A percentile compares a stretch with the other conserved stretches of the same genome.
Conservation (phyloP, 2,797 vertebrate species). For the Poeciliopsis gracilis region DNA sequence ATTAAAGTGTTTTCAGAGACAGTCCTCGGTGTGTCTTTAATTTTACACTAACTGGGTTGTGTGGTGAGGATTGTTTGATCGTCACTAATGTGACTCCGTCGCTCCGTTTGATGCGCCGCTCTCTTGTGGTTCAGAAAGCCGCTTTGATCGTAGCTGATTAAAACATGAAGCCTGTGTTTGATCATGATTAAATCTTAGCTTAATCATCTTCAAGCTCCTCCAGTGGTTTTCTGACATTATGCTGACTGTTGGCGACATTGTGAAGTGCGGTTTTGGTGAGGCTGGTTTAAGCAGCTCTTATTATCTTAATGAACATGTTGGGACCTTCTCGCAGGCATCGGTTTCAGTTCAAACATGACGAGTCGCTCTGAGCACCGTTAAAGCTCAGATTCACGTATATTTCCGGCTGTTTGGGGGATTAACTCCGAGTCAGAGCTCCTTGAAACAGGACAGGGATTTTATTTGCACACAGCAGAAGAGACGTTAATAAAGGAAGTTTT, state of each 20-base stretch:
- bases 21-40: background rate
- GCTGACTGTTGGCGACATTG: background rate
- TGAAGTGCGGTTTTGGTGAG: background rate
- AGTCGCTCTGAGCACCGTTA: background rate
- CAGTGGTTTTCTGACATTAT: background rate
- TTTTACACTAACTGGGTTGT: background rate
- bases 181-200: constrained; percentile 1
- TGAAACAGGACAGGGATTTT: background rate
- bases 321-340: background rate
- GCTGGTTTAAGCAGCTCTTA: background rate
- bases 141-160: constrained; percentile 2
- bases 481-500: background rate
- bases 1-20: constrained; percentile 55
- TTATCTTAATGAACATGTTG: background rate
- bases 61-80: background rate
- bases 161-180: background rate
- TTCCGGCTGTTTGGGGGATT: background rate
- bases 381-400: background rate
- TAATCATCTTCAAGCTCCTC: background rate
- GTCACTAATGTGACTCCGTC: background rate
- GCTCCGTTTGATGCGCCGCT: background rate
- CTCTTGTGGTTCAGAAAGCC: background rate
- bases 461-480: background rate
- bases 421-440: background rate
- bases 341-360: background rate